These are phyloP conservation scores for Vannuccia rotundouncinata DNA, from an alignment of 2,888 invertebrate genomes.

Conservation along the genomic window DNA sequence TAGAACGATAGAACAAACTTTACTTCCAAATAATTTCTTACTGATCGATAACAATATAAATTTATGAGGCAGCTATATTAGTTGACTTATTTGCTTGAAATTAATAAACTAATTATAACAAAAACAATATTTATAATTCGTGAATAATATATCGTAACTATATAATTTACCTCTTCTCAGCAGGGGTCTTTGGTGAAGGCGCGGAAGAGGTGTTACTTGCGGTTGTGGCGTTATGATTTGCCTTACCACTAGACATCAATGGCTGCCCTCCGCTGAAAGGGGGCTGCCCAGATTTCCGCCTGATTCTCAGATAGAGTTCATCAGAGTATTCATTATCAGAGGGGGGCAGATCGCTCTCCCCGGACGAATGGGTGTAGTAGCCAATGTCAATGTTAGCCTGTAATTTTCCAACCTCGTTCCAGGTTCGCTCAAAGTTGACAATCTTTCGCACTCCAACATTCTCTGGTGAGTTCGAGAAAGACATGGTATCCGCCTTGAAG, in stretches of 20 bases:
- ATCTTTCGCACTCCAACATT: conserved; percentile 24
- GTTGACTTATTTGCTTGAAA: too few relatives aligned
- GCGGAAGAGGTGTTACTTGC: neutral
- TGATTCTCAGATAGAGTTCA: conserved; percentile 36
- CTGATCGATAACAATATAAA: too few relatives aligned
- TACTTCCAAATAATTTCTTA: too few relatives aligned
- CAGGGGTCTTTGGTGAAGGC: neutral
- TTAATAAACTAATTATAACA: too few relatives aligned
- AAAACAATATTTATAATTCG: neutral
- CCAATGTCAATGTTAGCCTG: conserved; percentile 39
- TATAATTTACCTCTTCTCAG: neutral
- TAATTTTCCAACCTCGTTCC: conserved; percentile 37
- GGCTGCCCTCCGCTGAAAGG: neutral
- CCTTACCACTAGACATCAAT: neutral
- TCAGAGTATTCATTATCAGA: conserved; percentile 41
- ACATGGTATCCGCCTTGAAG: conserved; percentile 35
- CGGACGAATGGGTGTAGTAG: conserved; percentile 39
- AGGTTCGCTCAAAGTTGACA: conserved; percentile 37
- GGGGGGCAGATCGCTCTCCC: conserved; percentile 39
- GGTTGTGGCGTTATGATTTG: neutral
- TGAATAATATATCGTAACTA: neutral
- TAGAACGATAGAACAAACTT: neutral
- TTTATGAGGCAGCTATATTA: too few relatives aligned
- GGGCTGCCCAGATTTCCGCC: neutral
- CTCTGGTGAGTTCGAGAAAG: conserved; percentile 38